Conservation (phyloP, 2,113 vertebrate genomes). For the Bos javanicus region DNA sequence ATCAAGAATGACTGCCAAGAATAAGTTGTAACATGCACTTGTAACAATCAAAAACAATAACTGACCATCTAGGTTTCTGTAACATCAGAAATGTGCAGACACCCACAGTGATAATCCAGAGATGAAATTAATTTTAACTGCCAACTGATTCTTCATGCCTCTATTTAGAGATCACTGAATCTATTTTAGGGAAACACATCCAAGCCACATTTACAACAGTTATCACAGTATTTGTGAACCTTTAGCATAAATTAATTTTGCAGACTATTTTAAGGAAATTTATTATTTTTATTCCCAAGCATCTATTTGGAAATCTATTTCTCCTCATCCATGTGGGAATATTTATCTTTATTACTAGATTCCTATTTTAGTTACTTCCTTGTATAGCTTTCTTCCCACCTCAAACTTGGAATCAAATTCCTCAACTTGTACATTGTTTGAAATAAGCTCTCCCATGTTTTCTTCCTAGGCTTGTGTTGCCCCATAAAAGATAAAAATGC, state of each 20-base stretch:
- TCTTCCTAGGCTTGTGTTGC: background rate
- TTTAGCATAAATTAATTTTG: conserved; percentile 8
- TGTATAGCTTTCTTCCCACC: background rate
- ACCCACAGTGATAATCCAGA: background rate
- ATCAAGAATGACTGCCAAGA: background rate
- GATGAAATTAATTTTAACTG: background rate
- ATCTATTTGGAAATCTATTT: conserved; percentile 38
- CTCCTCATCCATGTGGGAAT: background rate
- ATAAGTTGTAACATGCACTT: background rate
- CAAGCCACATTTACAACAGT: background rate
- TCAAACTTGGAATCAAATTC: background rate
- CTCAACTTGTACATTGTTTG: background rate
- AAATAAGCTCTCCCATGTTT: background rate
- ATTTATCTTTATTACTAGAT: background rate
- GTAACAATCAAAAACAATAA: background rate
- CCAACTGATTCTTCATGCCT: background rate
- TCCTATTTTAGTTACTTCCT: background rate
- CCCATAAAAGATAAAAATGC: background rate
- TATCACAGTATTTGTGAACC: background rate
- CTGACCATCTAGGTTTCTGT: background rate
- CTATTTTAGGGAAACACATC: background rate
- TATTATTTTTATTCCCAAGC: background rate
- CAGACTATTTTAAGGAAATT: background rate
- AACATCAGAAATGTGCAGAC: background rate
- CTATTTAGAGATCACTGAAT: background rate